These are phyloP conservation scores for Acleris holmiana DNA, from an alignment of 2,888 invertebrate species.

Conservation along the genomic window DNA sequence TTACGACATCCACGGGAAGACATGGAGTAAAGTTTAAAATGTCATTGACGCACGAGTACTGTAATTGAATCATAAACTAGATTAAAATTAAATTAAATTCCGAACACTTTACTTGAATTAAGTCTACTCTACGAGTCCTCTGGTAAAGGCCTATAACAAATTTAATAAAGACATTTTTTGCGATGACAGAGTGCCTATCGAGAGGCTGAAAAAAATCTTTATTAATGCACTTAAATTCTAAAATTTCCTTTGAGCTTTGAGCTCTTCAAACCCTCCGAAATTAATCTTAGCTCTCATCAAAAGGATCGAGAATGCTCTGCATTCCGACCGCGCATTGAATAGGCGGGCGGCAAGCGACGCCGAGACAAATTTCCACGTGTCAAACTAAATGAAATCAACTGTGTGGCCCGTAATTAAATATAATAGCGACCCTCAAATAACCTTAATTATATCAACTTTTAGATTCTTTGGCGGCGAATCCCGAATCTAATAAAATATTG, in stretches of 20 bases:
- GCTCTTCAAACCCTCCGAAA: slow-evolving; percentile 70
- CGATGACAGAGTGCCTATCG: slow-evolving; percentile 68
- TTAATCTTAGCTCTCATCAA: slow-evolving; percentile 81
- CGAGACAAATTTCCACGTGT: slow-evolving; percentile 68
- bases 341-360: slow-evolving; percentile 49
- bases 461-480: slow-evolving; percentile 60
- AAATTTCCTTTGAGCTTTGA: slow-evolving; percentile 82
- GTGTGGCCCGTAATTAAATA: slow-evolving; percentile 66
- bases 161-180: slow-evolving; percentile 79
- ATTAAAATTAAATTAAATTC: slow-evolving; percentile 3
- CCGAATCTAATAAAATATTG: slow-evolving; percentile 73
- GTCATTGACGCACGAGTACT: neutral
- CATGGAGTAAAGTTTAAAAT: too few species aligned
- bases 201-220: slow-evolving; percentile 67
- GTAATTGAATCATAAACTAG: neutral
- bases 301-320: slow-evolving; percentile 74
- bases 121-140: slow-evolving; percentile 53
- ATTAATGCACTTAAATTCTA: slow-evolving; percentile 83
- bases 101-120: slow-evolving; percentile 11
- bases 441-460: slow-evolving; percentile 32
- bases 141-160: slow-evolving; percentile 72
- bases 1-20: too few species aligned
- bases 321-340: slow-evolving; percentile 71
- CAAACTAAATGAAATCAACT: slow-evolving; percentile 62
- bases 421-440: slow-evolving; percentile 52